phyloP scores from a whole-genome alignment of 2,113 vertebrate species.

The Albula glossodonta region DNA sequence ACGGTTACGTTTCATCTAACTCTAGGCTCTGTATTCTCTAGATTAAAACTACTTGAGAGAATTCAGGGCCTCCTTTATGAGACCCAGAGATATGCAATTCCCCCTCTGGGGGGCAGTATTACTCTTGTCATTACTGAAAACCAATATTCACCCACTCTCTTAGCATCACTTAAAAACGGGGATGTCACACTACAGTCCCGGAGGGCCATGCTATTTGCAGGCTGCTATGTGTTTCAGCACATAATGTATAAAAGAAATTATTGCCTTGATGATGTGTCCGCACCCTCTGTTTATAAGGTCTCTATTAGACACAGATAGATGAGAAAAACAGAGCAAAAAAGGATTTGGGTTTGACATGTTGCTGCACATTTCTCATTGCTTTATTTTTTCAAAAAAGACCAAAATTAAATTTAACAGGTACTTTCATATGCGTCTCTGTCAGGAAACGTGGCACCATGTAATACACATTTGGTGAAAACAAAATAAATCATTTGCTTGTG shows the following conservation, averaged over 20 bases:
- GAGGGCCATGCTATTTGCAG: no score
- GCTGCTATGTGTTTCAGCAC: no score
- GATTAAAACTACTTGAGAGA: neutral
- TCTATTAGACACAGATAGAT: no score
- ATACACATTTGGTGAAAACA: neutral
- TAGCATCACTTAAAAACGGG: no score
- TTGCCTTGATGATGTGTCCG: no score
- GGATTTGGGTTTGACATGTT: neutral
- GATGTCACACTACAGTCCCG: no score
- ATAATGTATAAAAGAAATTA: no score
- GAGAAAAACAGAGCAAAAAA: no score
- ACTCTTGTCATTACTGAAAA: neutral
- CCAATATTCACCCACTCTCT: neutral
- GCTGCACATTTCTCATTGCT: neutral
- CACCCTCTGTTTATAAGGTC: no score
- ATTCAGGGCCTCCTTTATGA: neutral
- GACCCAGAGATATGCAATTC: neutral
- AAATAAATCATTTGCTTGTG: neutral
- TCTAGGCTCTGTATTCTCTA: neutral
- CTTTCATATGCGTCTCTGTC: neutral
- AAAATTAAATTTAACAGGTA: no score
- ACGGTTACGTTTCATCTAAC: no score
- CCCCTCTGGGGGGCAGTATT: neutral
- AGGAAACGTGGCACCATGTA: neutral
- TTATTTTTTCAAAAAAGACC: neutral